A percentile compares a stretch with the other conserved stretches of the same genome.
Evolutionary conservation across 2,888 invertebrate species (phyloP).

Genomic region (Meandrusa payeni): DNA sequence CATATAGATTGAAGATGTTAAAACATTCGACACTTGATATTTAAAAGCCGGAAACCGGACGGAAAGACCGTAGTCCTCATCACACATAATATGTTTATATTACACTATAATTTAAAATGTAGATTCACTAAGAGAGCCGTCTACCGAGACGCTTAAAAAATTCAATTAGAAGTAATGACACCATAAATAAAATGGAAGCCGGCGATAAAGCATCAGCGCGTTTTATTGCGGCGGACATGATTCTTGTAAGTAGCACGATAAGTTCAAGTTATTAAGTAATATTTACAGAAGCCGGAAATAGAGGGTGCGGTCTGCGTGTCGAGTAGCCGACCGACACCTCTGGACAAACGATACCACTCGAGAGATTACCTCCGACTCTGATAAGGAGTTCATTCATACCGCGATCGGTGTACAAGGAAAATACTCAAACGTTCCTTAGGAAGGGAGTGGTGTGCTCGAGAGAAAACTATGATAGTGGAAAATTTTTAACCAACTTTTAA

Average conservation of each 20-base stretch:
- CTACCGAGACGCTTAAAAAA: not conserved
- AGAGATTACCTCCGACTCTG: constrained; percentile 29
- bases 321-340: constrained; percentile 7
- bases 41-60: not conserved
- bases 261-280: constrained; percentile 30
- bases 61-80: not conserved
- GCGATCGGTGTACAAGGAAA: constrained; percentile 1
- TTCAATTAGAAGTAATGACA: constrained; percentile 13
- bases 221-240: constrained; percentile 13
- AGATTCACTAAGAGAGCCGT: not conserved
- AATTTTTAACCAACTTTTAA: too few relatives aligned
- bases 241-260: constrained; percentile 9
- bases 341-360: constrained; percentile 33
- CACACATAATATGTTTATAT: not conserved
- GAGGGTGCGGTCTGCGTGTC: constrained; percentile 38
- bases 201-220: constrained; percentile 1
- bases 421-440: not conserved
- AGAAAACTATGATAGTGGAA: not conserved
- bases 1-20: too few relatives aligned
- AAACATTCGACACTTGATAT: too few relatives aligned
- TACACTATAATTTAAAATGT: not conserved
- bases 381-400: constrained; percentile 37
- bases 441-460: too few relatives aligned
- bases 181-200: constrained; percentile 5
- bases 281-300: constrained; percentile 54